Evolutionary conservation across 37 sponge, comb jelly and placozoan genomes (phyloP).

Genomic region (Eunapius fragilis): DNA sequence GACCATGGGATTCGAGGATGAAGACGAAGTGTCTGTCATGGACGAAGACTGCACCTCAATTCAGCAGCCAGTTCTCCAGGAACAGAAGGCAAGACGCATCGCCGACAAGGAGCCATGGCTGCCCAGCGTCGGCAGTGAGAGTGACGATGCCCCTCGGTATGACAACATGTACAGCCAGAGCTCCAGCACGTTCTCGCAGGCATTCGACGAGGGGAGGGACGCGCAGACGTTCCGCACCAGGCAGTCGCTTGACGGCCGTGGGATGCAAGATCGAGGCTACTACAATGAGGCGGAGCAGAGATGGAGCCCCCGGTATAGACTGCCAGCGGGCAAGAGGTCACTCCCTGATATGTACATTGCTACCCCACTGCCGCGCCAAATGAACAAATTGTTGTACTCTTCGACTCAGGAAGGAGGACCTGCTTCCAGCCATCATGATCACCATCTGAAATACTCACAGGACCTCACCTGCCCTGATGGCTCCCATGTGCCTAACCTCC

Average conservation of each 20-base stretch:
- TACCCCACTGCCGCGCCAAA: background rate
- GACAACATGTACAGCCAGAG: background rate
- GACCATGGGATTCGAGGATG: background rate
- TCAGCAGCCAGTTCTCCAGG: background rate
- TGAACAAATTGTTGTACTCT: background rate
- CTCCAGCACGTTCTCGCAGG: background rate
- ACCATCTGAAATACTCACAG: background rate
- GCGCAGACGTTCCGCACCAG: background rate
- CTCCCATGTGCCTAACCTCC: background rate
- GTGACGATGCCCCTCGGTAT: background rate
- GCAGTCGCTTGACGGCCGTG: background rate
- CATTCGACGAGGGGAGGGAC: background rate
- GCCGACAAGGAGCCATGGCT: background rate
- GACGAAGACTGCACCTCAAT: background rate
- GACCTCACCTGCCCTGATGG: background rate
- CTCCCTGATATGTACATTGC: background rate
- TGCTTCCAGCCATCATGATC: background rate
- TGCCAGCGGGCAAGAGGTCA: background rate
- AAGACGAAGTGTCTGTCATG: background rate
- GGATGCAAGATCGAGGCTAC: background rate
- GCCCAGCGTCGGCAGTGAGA: background rate
- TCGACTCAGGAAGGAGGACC: background rate
- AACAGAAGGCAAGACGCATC: background rate
- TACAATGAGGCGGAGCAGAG: background rate
- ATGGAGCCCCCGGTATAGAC: background rate